Percentiles rank a stretch among this genome's conserved stretches.
phyloP scores from a whole-genome alignment of 2,113 vertebrate species.

The Eurypyga helias region DNA sequence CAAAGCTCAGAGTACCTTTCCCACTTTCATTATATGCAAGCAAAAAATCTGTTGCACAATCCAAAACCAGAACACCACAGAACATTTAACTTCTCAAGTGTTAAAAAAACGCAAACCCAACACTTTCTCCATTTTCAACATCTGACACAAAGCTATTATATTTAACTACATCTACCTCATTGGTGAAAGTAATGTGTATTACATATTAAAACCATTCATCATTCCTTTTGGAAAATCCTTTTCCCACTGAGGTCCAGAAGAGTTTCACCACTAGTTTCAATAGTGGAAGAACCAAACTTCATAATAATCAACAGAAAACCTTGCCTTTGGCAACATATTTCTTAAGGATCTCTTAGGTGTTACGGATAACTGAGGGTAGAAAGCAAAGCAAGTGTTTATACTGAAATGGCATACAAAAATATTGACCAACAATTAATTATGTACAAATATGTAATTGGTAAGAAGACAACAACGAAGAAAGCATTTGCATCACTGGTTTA shows the following conservation, averaged over 20 bases:
- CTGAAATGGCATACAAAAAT: not conserved
- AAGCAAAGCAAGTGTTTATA: not conserved
- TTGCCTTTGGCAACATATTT: not conserved
- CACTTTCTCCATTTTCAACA: not conserved
- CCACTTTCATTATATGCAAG: not conserved
- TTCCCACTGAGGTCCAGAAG: not conserved
- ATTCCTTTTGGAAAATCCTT: not conserved
- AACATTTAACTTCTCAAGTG: too few relatives aligned
- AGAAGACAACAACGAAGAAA: not conserved
- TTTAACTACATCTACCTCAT: not conserved
- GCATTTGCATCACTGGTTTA: not conserved
- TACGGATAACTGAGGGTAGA: not conserved
- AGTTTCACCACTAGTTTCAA: not conserved
- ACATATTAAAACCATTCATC: not conserved
- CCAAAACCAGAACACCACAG: not conserved
- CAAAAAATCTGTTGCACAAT: not conserved
- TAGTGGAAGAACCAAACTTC: not conserved
- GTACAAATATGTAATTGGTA: fast-evolving
- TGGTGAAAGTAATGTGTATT: not conserved
- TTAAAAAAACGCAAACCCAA: not conserved
- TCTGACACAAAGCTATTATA: not conserved
- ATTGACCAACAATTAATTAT: not conserved
- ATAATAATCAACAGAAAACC: not conserved
- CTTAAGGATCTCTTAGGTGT: not conserved
- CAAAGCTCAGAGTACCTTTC: not conserved